Conservation (phyloP, 2,113 vertebrate genomes). For the Thinocorus orbignyianus region DNA sequence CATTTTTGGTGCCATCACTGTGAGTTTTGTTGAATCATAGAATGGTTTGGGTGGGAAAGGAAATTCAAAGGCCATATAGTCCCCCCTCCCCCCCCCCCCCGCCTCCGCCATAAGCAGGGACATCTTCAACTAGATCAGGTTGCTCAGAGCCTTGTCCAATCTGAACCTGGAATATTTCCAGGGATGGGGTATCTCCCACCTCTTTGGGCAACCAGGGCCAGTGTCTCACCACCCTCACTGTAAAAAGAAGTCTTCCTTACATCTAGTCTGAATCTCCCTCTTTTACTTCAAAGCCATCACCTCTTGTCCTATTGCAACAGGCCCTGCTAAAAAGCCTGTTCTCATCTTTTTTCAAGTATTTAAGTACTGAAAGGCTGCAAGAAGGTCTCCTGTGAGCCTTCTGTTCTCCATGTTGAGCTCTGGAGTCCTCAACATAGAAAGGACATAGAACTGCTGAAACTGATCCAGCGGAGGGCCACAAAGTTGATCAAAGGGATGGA, state of each 20-base stretch:
- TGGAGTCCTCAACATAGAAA: too few species aligned
- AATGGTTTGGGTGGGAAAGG: neutral
- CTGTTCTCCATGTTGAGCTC: too few species aligned
- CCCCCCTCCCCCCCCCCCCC: neutral
- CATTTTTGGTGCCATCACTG: neutral
- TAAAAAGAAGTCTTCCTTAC: neutral
- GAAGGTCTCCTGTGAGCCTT: neutral
- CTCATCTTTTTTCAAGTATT: neutral
- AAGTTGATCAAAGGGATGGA: too few species aligned
- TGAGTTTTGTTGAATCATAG: neutral
- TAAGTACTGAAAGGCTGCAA: too few species aligned
- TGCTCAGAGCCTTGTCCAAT: neutral
- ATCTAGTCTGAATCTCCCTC: neutral
- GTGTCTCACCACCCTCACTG: rapidly evolving
- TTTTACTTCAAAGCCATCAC: neutral
- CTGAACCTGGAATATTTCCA: rapidly evolving
- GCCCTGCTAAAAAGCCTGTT: neutral
- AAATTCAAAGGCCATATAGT: rapidly evolving
- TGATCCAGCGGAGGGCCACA: too few species aligned
- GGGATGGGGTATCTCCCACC: neutral
- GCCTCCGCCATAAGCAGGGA: neutral
- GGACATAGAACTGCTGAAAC: too few species aligned
- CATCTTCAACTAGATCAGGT: rapidly evolving
- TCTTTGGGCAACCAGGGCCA: neutral
- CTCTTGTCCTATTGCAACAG: rapidly evolving